Evolutionary conservation across 2,888 invertebrate genomes (phyloP).

Genomic region (Watsonalla cultraria): DNA sequence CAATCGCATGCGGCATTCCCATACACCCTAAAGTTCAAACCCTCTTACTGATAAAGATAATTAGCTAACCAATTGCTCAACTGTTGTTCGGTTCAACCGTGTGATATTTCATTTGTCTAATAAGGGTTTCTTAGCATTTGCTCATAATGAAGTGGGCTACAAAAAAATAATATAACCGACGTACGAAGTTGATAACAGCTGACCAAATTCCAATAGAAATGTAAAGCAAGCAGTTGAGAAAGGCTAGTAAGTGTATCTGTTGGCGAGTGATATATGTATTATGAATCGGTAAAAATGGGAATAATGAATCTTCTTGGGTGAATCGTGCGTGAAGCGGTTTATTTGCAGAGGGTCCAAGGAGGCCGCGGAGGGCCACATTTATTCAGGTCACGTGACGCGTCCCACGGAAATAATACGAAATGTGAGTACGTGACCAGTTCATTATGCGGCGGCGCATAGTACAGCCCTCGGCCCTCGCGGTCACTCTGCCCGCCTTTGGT

Average conservation of each 20-base stretch:
- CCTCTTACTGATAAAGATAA: too few relatives aligned
- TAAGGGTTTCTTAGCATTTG: too few relatives aligned
- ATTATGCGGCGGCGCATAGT: conserved; percentile 68
- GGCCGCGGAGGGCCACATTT: conserved; percentile 57
- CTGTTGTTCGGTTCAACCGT: too few relatives aligned
- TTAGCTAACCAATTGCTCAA: too few relatives aligned
- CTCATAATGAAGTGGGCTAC: too few relatives aligned
- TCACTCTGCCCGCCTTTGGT: conserved; percentile 36
- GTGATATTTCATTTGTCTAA: too few relatives aligned
- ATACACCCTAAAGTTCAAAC: too few relatives aligned
- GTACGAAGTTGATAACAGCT: too few relatives aligned
- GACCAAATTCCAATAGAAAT: not conserved
- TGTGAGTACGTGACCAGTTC: conserved; percentile 78
- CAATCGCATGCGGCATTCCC: too few relatives aligned
- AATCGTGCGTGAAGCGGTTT: conserved; percentile 78
- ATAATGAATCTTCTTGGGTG: conserved; percentile 74
- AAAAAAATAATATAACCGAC: too few relatives aligned
- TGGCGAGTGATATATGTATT: conserved; percentile 33
- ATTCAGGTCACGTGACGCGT: conserved; percentile 76
- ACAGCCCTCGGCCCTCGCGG: conserved; percentile 49
- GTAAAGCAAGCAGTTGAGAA: conserved; percentile 18
- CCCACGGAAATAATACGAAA: conserved; percentile 79
- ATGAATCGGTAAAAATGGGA: conserved; percentile 67
- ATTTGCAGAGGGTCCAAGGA: conserved; percentile 73
- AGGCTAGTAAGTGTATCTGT: conserved; percentile 30